Base-by-base conservation (phyloP, 2,113 vertebrate species). In the Misgurnus anguillicaudatus region DNA sequence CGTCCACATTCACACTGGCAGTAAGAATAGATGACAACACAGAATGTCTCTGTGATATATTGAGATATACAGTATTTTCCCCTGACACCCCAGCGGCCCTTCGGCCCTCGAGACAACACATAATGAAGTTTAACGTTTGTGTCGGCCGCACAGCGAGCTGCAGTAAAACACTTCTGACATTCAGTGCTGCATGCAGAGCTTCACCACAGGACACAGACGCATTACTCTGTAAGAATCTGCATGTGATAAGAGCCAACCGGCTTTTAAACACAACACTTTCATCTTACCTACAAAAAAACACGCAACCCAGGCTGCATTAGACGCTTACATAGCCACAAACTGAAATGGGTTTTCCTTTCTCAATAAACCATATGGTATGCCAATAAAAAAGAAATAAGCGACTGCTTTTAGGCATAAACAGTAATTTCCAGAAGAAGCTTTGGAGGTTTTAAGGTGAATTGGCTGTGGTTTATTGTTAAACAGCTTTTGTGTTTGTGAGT, bases 131-230 rank as follows among this genome's bases (percentile, higher is more conserved):
- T 73, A 65, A 63, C 47, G 17, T 53, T 60, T 61, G 53, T 13
- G 16, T 10, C 41, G 31, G 55, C 24, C 16, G 57, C 47, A 36
- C 57, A 71, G 67, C 67, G 24, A 70, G 41, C 21, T 17, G 77
- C 13, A 9, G 69, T 80, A 80, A 80, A 79, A 79, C 60, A 72
- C 47, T 72, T 21, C 36, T 80, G 78, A 80, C 69, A 38, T 65
- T 80, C 66, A 80, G 57, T 80, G 16, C 60, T 10, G 63, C 48
- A 17, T 16, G 9, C 16, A 58, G 36, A 55, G 75, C 42, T 51
- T 67, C 62, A 24, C 57, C 21, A 19, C 36, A 11, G 53, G 61
- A 13, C 16, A 53, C 68, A 24, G 13, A 21, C n/a, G n/a, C 62
- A 60, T 67, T 19, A 63, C 36, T 70, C 68, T 45, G 48, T 17